phyloP scores from a whole-genome alignment of 2,888 invertebrate genomes.

The Apotomis betuletana region DNA sequence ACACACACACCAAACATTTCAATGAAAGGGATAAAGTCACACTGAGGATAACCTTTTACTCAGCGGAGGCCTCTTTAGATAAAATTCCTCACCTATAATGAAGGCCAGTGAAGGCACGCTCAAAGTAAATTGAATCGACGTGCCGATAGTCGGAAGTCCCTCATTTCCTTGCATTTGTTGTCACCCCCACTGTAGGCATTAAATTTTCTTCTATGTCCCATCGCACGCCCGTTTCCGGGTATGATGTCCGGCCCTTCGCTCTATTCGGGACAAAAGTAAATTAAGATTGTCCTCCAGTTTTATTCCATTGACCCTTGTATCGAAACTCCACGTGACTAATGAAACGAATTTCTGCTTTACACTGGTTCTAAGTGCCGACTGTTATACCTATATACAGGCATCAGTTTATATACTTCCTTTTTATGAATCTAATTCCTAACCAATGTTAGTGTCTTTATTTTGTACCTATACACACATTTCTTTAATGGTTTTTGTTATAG shows the following conservation, averaged over 20 bases:
- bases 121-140: slow-evolving; percentile 76
- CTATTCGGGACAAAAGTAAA: slow-evolving; percentile 66
- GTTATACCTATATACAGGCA: no score
- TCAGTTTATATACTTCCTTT: no score
- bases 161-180: slow-evolving; percentile 80
- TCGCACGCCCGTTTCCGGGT: slow-evolving; percentile 65
- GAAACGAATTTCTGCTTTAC: no score
- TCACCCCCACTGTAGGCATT: slow-evolving; percentile 66
- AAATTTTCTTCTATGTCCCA: slow-evolving; percentile 69
- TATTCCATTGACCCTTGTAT: slow-evolving; percentile 62
- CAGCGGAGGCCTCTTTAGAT: slow-evolving; percentile 37
- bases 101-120: slow-evolving; percentile 50
- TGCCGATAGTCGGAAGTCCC: slow-evolving; percentile 76
- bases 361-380: no score
- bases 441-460: no score
- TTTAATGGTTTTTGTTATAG: no score
- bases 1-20: neutral
- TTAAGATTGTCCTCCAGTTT: slow-evolving; percentile 63
- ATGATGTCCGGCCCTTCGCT: slow-evolving; percentile 63
- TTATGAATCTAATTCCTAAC: no score
- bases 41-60: slow-evolving; percentile 35
- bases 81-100: slow-evolving; percentile 52
- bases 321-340: slow-evolving; percentile 54
- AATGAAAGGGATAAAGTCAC: slow-evolving; percentile 9
- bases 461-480: no score